These are phyloP conservation scores for Propithecus coquereli DNA, from an alignment of 2,113 vertebrate genomes.

Conservation along the genomic window DNA sequence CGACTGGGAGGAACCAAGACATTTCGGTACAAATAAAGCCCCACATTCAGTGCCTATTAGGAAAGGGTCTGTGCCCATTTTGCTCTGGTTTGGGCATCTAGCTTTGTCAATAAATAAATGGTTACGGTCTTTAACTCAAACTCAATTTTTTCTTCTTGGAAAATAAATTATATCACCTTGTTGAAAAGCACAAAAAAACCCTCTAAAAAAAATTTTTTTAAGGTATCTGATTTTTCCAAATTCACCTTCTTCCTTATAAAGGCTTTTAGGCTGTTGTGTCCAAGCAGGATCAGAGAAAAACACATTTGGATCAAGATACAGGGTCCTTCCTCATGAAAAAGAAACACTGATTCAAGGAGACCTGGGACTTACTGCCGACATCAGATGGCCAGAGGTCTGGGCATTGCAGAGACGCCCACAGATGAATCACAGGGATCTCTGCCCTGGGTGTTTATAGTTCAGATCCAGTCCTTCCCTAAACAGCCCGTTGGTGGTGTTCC, in stretches of 20 bases:
- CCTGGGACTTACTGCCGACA: fast-evolving
- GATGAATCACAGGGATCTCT: not conserved
- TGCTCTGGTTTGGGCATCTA: not conserved
- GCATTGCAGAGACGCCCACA: not conserved
- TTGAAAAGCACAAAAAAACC: not conserved
- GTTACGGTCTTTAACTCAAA: not conserved
- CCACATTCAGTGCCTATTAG: not conserved
- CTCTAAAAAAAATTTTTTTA: not conserved
- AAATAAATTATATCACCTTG: not conserved
- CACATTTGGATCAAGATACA: not conserved
- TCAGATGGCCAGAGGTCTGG: not conserved
- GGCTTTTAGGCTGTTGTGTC: not conserved
- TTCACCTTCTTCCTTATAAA: not conserved
- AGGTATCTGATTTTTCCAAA: not conserved
- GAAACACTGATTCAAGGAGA: not conserved
- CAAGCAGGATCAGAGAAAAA: not conserved
- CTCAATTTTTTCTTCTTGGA: not conserved
- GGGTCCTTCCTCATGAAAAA: not conserved
- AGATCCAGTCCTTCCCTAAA: slow-evolving; percentile 3
- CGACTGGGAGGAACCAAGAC: not conserved
- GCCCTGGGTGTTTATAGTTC: slow-evolving; percentile 29
- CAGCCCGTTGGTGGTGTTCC: not conserved
- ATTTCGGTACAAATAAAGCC: too few relatives aligned
- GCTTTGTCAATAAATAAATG: not conserved
- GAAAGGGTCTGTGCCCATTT: not conserved